A percentile compares a stretch with the other conserved stretches of the same genome.
Conservation (phyloP, 2,113 vertebrate genomes). For the Cyprinus carpio region DNA sequence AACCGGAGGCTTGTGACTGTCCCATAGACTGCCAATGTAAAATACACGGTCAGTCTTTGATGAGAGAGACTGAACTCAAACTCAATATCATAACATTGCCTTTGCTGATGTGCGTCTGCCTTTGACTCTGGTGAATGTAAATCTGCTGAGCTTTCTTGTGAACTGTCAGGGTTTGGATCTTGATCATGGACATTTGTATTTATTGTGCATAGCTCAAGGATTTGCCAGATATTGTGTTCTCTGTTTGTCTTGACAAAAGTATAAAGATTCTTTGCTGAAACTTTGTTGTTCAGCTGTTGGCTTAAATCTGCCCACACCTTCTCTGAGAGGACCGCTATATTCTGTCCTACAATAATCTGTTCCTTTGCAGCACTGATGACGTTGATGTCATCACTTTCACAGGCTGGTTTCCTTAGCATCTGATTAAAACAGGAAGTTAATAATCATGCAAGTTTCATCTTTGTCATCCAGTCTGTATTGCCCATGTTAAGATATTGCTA, state of each 20-base stretch:
- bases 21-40: too few relatives aligned
- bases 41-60: not conserved
- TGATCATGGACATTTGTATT: not conserved
- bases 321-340: not conserved
- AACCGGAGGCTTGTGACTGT: too few relatives aligned
- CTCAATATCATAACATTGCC: not conserved
- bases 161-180: not conserved
- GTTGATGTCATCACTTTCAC: not conserved
- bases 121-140: not conserved
- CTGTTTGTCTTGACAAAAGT: not conserved
- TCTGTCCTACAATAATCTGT: not conserved
- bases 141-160: not conserved
- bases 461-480: too few relatives aligned
- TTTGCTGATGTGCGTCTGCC: not conserved
- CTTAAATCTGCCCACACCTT: conserved; percentile 4
- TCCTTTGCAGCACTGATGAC: conserved; percentile 8
- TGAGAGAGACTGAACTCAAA: not conserved
- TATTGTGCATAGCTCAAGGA: not conserved
- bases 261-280: not conserved
- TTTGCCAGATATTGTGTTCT: not conserved
- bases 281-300: too few relatives aligned
- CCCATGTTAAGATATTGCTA: not conserved
- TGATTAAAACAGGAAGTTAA: not conserved
- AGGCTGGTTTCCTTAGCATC: not conserved
- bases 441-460: not conserved